Evolutionary conservation across 2,797 vertebrate genomes (phyloP), one percentile per base, ranked within the genome.

Genomic region (Nasua narica): DNA sequence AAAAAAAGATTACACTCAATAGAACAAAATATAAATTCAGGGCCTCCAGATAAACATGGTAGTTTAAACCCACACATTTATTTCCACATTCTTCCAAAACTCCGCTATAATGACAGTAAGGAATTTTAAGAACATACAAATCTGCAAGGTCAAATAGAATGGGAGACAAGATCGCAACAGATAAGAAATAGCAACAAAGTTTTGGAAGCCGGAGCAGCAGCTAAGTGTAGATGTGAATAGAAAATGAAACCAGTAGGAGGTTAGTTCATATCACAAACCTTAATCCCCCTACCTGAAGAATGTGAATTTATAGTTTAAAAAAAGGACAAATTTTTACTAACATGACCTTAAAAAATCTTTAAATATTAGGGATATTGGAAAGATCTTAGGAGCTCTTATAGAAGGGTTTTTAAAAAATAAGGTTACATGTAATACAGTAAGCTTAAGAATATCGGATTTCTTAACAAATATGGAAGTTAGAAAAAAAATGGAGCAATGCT

Each of bases 21-120:
- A 88, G 35, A 92, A 92, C 25, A 67, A 70, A 79, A 91, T 82
- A 85, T 72, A 90, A 90, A 84, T 81, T 58, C 46, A 54, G 48
- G 87, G 32, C 3, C 25, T 90, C 43, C 32, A 32, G 52, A 77
- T 81, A 87, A 43, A n/a, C 16, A 15, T 13, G 6, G 37, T 69
- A 78, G 12, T 77, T 82, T 93, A 14, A 87, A 92, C 40, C 76
- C 29, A 19, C 81, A 15, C 27, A 54, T 56, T 52, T 78, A 70
- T 83, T 94, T 54, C 29, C 12, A 46, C 10, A 37, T 48, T 86
- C 18, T 67, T 14, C 48, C 27, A 21, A 52, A 77, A 69, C 35
- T 79, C 67, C 23, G 76, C 32, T 48, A 18, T 74, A 46, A 81
- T 54, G 27, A 77, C 58, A 56, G 7, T 72, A 37, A 85, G 27